These are phyloP conservation scores for Terebella lapidaria DNA, from an alignment of 2,888 invertebrate genomes.

Conservation along the genomic window DNA sequence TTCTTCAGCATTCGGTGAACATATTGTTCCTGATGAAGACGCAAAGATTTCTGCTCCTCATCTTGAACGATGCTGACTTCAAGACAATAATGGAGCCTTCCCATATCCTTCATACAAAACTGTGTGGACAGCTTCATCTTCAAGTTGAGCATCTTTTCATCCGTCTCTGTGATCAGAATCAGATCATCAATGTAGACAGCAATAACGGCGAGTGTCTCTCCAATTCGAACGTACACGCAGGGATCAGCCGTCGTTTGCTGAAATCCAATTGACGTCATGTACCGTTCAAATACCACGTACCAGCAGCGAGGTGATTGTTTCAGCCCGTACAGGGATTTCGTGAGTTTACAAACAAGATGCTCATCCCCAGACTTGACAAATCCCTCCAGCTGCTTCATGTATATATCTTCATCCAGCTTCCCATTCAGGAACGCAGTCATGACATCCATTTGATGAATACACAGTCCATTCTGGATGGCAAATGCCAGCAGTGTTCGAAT, in stretches of 20 bases:
- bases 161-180: conserved; percentile 10
- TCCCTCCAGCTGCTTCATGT: conserved; percentile 27
- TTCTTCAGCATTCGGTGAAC: no score
- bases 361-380: conserved; percentile 15
- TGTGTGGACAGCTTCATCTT: no score
- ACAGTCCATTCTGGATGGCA: conserved; percentile 14
- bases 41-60: no score
- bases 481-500: conserved; percentile 22
- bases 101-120: conserved; percentile 18
- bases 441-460: conserved; percentile 26
- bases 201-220: conserved; percentile 6
- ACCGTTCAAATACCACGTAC: conserved; percentile 21
- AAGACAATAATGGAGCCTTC: conserved; percentile 11
- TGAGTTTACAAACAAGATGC: conserved; percentile 21
- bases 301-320: conserved; percentile 26
- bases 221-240: conserved; percentile 6
- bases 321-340: conserved; percentile 25
- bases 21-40: no score
- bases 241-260: conserved; percentile 13
- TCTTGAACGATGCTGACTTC: conserved; percentile 20
- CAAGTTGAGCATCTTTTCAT: conserved; percentile 3
- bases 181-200: conserved; percentile 20
- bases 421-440: conserved; percentile 28
- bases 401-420: conserved; percentile 24
- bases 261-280: conserved; percentile 18